These are phyloP conservation scores for Anthonomus grandis DNA, from an alignment of 1,140 invertebrate genomes.

Conservation along the genomic window DNA sequence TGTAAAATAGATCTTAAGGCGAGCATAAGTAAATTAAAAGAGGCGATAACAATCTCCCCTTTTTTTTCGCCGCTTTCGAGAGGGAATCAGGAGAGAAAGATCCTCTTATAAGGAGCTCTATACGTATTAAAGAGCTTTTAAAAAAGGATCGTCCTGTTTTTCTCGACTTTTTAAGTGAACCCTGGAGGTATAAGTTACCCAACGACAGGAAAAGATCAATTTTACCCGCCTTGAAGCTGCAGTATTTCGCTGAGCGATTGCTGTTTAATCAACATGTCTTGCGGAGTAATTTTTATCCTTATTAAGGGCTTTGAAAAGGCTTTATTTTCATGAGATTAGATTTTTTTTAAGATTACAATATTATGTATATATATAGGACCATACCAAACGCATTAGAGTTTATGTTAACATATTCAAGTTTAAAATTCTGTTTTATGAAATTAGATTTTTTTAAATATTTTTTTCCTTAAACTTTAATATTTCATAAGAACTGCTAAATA, in stretches of 20 bases:
- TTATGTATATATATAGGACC: no score
- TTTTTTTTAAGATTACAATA: conserved; percentile 27
- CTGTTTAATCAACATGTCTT: conserved; percentile 45
- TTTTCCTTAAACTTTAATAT: no score
- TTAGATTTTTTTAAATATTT: no score
- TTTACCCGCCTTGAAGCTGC: conserved; percentile 28
- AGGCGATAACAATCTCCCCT: conserved; percentile 64
- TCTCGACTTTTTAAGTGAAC: conserved; percentile 41
- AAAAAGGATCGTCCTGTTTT: conserved; percentile 44
- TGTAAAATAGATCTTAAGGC: conserved; percentile 63
- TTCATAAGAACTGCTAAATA: no score
- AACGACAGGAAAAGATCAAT: conserved; percentile 33
- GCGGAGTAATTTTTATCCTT: conserved; percentile 44
- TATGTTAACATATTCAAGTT: no score
- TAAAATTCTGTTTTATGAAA: no score
- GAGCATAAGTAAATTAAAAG: conserved; percentile 67
- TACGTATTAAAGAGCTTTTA: conserved; percentile 39
- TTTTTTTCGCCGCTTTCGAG: conserved; percentile 39
- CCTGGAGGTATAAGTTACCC: conserved; percentile 42
- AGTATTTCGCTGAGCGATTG: conserved; percentile 41
- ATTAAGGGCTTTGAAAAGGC: conserved; percentile 36
- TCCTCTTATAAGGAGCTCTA: conserved; percentile 43
- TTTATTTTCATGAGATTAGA: conserved; percentile 33
- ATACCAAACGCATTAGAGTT: no score
- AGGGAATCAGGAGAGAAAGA: conserved; percentile 33